These are phyloP conservation scores for Panthera tigris DNA, from an alignment of 2,113 vertebrate genomes.

Conservation along the genomic window DNA sequence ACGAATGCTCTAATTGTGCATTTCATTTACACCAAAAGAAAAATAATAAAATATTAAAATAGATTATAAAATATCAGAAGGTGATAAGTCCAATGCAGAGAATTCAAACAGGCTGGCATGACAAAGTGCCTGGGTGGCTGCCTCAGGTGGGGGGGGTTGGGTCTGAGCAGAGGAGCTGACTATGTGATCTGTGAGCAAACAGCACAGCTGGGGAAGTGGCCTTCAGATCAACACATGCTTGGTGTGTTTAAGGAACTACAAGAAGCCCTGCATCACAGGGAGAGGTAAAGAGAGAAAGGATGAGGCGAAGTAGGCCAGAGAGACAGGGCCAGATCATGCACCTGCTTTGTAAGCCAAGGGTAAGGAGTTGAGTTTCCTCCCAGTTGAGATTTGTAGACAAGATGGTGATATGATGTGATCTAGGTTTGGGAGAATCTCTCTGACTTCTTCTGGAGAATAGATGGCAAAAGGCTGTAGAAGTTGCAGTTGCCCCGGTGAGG, in stretches of 20 bases:
- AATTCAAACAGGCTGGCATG: neutral
- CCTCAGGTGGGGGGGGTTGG: neutral
- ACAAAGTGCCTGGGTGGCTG: neutral
- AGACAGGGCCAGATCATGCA: neutral
- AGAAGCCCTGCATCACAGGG: neutral
- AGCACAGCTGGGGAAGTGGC: neutral
- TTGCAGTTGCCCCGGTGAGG: neutral
- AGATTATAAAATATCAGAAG: neutral
- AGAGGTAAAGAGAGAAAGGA: neutral
- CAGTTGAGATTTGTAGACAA: neutral
- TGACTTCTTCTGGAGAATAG: neutral
- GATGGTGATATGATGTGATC: neutral
- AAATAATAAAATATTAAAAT: neutral
- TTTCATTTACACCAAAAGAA: neutral
- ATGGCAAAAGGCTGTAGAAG: too few relatives aligned
- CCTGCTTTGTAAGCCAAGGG: neutral
- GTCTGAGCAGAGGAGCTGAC: neutral
- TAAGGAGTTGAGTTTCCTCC: neutral
- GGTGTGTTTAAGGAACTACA: neutral
- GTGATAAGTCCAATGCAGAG: neutral
- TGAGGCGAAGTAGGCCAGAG: neutral
- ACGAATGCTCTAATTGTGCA: neutral
- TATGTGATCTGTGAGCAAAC: neutral
- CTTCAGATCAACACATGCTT: neutral
- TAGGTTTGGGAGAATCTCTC: neutral